phyloP scores from a whole-genome alignment of 1,140 invertebrate genomes.

The Harpegnathos saltator region DNA sequence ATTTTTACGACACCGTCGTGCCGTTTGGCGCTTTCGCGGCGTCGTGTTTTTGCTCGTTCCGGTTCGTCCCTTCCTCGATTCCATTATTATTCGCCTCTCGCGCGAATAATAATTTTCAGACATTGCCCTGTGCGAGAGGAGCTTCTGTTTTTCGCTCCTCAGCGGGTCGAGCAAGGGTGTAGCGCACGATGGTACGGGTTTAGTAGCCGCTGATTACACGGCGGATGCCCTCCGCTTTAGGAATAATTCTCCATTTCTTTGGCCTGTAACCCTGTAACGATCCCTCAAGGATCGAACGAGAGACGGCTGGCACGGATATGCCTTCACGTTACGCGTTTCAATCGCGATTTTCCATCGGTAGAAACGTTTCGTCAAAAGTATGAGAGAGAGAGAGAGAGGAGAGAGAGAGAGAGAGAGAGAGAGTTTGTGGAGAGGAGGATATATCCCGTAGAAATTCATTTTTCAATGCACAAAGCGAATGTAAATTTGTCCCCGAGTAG shows the following conservation, averaged over 20 bases:
- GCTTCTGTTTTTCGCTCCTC: constrained; percentile 1
- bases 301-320: neutral
- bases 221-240: constrained; percentile 19
- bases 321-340: no score
- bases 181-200: constrained; percentile 4
- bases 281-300: neutral
- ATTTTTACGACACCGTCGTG: constrained; percentile 50
- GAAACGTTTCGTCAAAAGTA: no score
- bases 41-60: constrained; percentile 32
- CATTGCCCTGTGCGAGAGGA: neutral
- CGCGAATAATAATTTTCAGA: constrained; percentile 46
- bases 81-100: constrained; percentile 17
- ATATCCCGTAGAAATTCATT: no score
- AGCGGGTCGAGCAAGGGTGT: neutral
- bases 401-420: no score
- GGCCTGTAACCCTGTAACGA: constrained; percentile 15
- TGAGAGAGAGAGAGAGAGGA: no score
- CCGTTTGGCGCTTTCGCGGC: constrained; percentile 19
- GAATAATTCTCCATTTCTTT: constrained; percentile 43
- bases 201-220: constrained; percentile 27
- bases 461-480: no score
- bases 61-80: constrained; percentile 5
- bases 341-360: no score
- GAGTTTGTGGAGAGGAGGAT: no score
- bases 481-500: no score